These are phyloP conservation scores for Drosophila subpulchrella DNA, from an alignment of 1,140 invertebrate species.

Conservation along the genomic window DNA sequence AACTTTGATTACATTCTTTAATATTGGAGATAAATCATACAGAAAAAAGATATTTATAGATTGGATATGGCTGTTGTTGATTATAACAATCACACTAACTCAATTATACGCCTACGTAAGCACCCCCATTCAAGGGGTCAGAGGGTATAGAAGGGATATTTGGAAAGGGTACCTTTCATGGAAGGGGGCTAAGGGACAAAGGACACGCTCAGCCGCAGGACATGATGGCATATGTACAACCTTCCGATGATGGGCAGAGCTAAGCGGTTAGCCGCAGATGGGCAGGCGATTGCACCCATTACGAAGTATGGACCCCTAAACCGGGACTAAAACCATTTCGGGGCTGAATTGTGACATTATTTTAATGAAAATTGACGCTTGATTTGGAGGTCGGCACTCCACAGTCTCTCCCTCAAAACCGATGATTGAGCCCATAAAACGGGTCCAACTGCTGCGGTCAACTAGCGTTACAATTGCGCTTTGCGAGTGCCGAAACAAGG, in stretches of 20 bases:
- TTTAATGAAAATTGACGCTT: slow-evolving; percentile 77
- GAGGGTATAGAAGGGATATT: background rate
- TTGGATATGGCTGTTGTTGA: slow-evolving; percentile 11
- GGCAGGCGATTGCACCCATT: slow-evolving; percentile 1
- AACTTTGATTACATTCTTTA: background rate
- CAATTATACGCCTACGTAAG: slow-evolving; percentile 71
- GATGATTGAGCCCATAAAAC: slow-evolving; percentile 45
- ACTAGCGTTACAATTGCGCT: slow-evolving; percentile 45
- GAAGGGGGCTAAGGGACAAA: background rate
- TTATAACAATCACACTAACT: slow-evolving; percentile 68
- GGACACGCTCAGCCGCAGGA: slow-evolving; percentile 59
- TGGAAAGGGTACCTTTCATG: background rate
- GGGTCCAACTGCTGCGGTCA: slow-evolving; percentile 40
- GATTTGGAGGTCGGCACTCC: slow-evolving; percentile 10
- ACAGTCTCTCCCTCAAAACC: slow-evolving; percentile 16
- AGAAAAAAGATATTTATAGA: background rate
- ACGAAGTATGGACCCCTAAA: slow-evolving; percentile 6
- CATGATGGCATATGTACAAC: slow-evolving; percentile 50
- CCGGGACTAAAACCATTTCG: slow-evolving; percentile 46
- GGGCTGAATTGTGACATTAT: slow-evolving; percentile 61
- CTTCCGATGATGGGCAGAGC: slow-evolving; percentile 60
- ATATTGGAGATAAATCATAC: background rate
- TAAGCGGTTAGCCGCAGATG: slow-evolving; percentile 60
- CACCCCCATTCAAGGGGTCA: slow-evolving; percentile 19
- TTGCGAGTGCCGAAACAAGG: slow-evolving; percentile 21